Base-by-base conservation (phyloP, 2,113 vertebrate genomes). In the Perccottus glenii region DNA sequence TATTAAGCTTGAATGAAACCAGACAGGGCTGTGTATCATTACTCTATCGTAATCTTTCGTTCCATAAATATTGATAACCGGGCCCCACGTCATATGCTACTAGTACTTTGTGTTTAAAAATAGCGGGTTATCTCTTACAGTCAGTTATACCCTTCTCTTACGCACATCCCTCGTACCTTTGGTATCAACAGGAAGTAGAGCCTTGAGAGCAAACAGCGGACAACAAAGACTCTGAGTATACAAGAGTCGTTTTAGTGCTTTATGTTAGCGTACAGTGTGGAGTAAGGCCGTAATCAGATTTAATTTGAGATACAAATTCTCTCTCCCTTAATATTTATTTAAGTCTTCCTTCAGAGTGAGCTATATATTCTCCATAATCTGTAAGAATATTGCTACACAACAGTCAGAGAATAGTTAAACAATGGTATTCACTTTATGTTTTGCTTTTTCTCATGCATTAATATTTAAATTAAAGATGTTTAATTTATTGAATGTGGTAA, bases 61-160 rank as follows among this genome's bases (percentile, higher is more conserved):
- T 88, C 89, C 90, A 91, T 92, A 90, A 92, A 91, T 92, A 92
- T 91, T 91, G 87, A 91, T 93, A 93, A 91, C 86, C 87, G 85
- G 75, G 80, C 64, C 74, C 84, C 81, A 86, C 83, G 87, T 92
- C 90, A 92, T 88, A 80, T 75, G 83, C 88, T 87, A 91, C 87
- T 90, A 86, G 89, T 91, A 91, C 88, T 81, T 89, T 85, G 77
- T 62, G 80, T 87, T 42, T 92, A 92, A 88, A 93, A 92, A 93
- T 92, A 92, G 90, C 83, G 84, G 81, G 82, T 83, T 88, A 86
- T 87, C 83, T 89, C 78, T 80, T 84, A 81, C 69, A 75, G 80
- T 84, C 85, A 83, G 78, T 86, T 27, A 27, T 27, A 27, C 19
- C 19, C 19, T 27, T 27, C 87, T 72, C 67, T 83, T 68, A 51